Percentiles rank a stretch among this genome's conserved stretches.
Evolutionary conservation across 2,797 vertebrate genomes (phyloP).

Genomic region (Onychomys leucogaster): DNA sequence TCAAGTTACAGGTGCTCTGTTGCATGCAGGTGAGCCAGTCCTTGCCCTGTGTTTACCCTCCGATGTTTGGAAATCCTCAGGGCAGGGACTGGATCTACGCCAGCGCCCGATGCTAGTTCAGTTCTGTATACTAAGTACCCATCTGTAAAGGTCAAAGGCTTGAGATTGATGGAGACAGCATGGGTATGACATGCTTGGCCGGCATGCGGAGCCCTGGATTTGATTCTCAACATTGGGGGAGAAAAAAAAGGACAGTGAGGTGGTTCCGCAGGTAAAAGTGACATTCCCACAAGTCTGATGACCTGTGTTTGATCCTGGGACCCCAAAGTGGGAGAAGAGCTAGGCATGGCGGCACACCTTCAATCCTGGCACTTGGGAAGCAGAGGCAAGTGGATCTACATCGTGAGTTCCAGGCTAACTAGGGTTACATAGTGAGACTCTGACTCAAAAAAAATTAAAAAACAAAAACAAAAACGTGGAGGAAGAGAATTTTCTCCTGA

Average conservation of each 20-base stretch:
- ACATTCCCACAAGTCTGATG: neutral
- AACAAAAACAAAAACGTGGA: neutral
- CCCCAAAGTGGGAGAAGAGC: neutral
- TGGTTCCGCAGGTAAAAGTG: neutral
- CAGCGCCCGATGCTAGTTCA: neutral
- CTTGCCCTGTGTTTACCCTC: neutral
- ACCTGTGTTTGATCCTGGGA: neutral
- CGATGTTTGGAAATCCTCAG: neutral
- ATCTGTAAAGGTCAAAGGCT: neutral
- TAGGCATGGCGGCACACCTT: neutral
- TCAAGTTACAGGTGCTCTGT: neutral
- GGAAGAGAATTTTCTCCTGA: neutral
- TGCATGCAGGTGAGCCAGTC: accelerated
- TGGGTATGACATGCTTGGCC: neutral
- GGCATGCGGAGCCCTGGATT: neutral
- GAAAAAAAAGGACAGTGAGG: neutral
- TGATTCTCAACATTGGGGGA: neutral
- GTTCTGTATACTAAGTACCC: neutral
- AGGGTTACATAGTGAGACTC: neutral
- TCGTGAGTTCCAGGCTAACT: neutral
- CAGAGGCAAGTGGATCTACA: neutral
- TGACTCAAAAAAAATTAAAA: neutral
- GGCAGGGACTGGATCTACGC: neutral
- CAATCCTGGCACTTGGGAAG: neutral
- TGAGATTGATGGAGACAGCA: neutral